Evolutionary conservation across 2,113 vertebrate genomes (phyloP), one percentile per base, ranked within the genome.

Genomic region (Chrysochloris asiatica): DNA sequence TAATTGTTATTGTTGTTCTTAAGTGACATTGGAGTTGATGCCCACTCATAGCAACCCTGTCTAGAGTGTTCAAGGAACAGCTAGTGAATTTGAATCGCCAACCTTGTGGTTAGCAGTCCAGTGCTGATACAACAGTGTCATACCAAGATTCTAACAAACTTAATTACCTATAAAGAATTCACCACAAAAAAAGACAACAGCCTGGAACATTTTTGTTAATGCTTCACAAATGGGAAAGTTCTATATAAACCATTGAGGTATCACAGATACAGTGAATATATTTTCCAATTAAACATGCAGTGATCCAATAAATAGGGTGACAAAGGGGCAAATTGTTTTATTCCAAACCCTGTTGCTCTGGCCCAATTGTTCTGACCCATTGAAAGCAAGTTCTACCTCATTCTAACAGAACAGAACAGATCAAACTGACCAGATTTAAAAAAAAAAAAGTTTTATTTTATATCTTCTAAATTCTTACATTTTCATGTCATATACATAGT

Each of bases 391-490:
- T n/a, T 72, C 24, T 21, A 78, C 16, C 4, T n/a, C 10, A 54
- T 78, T 89, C 22, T 54, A 92, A 73, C 36, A 75, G 7, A 43
- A 0, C 30, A 43, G 36, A 36, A 59, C 16, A 61, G 59, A 59
- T 47, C 75, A 77, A 78, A 86, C 1, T 36, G 10, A 24, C 2
- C 12, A 76, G 43, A 61, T 47, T 76, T 21, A 36, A 36, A 65
- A n/a, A 54, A 52, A 78, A 41, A 36, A 16, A 65, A 12, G n/a
- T n/a, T 36, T 69, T 8, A 50, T 43, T 80, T 61, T 59, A n/a
- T 45, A 4, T 71, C 81, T 84, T 84, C 41, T 85, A 73, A 86
- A 86, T 83, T 50, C 24, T 90, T 81, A 38, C 30, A 56, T 84
- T 67, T 89, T 33, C 4, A 41, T 30, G 4, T 36, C 41, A 79